phyloP scores from a whole-genome alignment of 2,888 invertebrate species.

The Punctoribates punctum region DNA sequence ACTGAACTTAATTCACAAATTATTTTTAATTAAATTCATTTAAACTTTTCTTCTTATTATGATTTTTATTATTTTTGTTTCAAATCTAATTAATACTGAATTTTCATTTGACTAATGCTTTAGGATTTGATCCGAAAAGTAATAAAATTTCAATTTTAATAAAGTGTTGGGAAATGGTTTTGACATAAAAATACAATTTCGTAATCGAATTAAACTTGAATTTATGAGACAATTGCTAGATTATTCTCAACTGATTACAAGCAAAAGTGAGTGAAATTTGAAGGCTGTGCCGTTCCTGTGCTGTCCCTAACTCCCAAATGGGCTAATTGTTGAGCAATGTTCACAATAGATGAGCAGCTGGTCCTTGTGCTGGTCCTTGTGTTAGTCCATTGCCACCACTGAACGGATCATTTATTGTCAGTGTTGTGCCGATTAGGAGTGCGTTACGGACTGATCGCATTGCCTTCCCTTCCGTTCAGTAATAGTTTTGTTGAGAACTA shows the following conservation, averaged over 20 bases:
- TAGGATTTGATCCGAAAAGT: too few species aligned
- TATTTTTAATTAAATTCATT: neutral
- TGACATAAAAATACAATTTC: too few species aligned
- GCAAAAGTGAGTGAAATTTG: neutral
- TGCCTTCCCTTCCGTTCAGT: constrained; percentile 11
- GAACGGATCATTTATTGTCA: constrained; percentile 24
- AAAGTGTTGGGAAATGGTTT: too few species aligned
- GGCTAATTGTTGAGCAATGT: constrained; percentile 15
- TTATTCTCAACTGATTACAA: constrained; percentile 4
- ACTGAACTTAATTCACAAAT: too few species aligned
- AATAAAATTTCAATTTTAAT: too few species aligned
- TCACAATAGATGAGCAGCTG: neutral
- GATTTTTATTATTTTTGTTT: too few species aligned
- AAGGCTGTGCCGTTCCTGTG: neutral
- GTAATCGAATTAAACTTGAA: too few species aligned
- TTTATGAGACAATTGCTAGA: neutral
- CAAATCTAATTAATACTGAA: too few species aligned
- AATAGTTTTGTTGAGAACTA: neutral
- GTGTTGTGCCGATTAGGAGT: neutral
- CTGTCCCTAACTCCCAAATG: constrained; percentile 5
- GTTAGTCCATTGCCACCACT: neutral
- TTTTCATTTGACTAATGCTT: too few species aligned
- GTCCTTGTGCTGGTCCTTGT: too few species aligned
- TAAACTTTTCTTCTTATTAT: too few species aligned
- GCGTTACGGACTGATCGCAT: constrained; percentile 16